Percentiles rank a stretch among this genome's conserved stretches.
Conservation (phyloP, 2,888 invertebrate genomes). For the Sinodicranocentrus sp. region DNA sequence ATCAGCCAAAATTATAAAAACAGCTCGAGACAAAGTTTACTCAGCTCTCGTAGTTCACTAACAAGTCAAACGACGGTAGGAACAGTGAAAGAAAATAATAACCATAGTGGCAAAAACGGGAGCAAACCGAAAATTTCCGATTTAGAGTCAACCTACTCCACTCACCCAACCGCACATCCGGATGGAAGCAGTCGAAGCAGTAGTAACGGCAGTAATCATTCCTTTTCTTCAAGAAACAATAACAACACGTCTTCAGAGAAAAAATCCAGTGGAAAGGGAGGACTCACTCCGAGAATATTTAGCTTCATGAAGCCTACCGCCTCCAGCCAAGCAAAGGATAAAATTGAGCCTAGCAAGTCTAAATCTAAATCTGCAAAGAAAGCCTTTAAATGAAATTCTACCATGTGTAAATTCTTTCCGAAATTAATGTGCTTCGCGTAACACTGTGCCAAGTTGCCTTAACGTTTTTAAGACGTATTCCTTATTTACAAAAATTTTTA, state of each 20-base stretch:
- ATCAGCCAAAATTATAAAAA: slow-evolving; percentile 66
- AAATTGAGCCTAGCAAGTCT: slow-evolving; percentile 67
- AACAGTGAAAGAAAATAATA: slow-evolving; percentile 83
- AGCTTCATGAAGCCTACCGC: slow-evolving; percentile 94
- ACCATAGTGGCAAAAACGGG: slow-evolving; percentile 52
- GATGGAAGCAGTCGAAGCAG: slow-evolving; percentile 82
- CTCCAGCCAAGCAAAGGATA: slow-evolving; percentile 88
- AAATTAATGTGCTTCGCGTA: no score
- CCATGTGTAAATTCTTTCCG: no score
- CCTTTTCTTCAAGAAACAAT: slow-evolving; percentile 78
- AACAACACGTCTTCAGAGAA: slow-evolving; percentile 78
- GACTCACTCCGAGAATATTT: slow-evolving; percentile 77
- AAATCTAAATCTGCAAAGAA: slow-evolving; percentile 64
- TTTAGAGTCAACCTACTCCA: slow-evolving; percentile 61
- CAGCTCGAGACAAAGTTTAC: slow-evolving; percentile 87
- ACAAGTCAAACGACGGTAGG: slow-evolving; percentile 89
- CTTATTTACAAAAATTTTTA: no score
- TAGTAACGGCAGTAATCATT: slow-evolving; percentile 83
- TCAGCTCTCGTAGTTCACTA: slow-evolving; percentile 90
- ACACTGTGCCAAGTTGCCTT: no score
- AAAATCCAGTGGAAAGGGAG: slow-evolving; percentile 76
- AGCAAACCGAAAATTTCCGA: slow-evolving; percentile 59
- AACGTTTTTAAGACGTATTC: no score
- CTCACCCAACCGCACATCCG: slow-evolving; percentile 75
- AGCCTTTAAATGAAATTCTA: slow-evolving; percentile 37